A percentile compares a stretch with the other conserved stretches of the same genome.
Evolutionary conservation across 2,888 invertebrate genomes (phyloP).

Genomic region (Oscheius onirici): DNA sequence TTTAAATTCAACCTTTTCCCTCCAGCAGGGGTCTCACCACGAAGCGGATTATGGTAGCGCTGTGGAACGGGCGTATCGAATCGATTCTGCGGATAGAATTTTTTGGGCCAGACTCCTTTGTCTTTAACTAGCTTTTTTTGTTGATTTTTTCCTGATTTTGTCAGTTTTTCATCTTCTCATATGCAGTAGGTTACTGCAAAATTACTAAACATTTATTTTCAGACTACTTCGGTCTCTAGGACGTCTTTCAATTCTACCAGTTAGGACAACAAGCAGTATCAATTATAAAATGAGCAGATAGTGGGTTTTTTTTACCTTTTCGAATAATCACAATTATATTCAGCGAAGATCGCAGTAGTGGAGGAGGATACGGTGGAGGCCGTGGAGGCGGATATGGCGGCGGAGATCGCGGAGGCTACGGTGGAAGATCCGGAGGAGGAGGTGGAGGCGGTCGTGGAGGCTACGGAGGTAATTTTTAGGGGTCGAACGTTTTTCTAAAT

Average conservation of each 20-base stretch:
- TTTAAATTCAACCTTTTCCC: background rate
- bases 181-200: background rate
- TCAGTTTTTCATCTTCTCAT: too few species aligned
- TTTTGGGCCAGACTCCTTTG: background rate
- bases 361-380: background rate
- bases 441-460: constrained; percentile 38
- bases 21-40: background rate
- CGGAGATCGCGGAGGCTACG: constrained; percentile 21
- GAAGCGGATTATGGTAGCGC: background rate
- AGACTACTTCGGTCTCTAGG: constrained; percentile 6
- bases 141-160: background rate
- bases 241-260: constrained; percentile 7
- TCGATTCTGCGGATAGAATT: background rate
- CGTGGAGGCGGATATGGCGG: constrained; percentile 1
- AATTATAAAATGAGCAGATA: constrained; percentile 20
- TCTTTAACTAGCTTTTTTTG: background rate
- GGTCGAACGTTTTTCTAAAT: too few species aligned
- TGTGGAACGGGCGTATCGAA: background rate
- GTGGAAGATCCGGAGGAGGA: constrained; percentile 36
- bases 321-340: background rate
- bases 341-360: background rate
- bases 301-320: constrained; percentile 2
- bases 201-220: background rate
- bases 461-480: constrained; percentile 39
- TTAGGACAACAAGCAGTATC: background rate